A percentile compares a stretch with the other conserved stretches of the same genome.
Evolutionary conservation across 2,797 vertebrate genomes (phyloP).

Genomic region (Hozukius guyotensis): DNA sequence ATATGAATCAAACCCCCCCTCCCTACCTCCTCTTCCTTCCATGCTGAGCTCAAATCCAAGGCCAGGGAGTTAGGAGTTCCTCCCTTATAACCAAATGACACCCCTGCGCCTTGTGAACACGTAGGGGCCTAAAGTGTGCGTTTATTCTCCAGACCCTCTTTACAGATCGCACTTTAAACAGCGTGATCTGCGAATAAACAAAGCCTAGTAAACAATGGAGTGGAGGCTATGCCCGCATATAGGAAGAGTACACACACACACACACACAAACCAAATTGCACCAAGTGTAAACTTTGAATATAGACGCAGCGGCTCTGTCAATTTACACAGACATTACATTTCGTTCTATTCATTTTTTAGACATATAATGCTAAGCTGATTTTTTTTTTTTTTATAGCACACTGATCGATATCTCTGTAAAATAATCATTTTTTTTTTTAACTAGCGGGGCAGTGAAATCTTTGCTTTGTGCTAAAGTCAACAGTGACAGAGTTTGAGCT

Average conservation of each 20-base stretch:
- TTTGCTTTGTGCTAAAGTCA: slow-evolving; percentile 99
- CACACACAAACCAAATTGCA: slow-evolving; percentile 89
- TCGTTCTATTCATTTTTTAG: slow-evolving; percentile 88
- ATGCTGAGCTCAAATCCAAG: slow-evolving; percentile 70
- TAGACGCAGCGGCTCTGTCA: slow-evolving; percentile 91
- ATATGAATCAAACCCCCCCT: slow-evolving; percentile 65
- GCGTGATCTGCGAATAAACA: slow-evolving; percentile 95
- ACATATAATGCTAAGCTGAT: slow-evolving; percentile 95
- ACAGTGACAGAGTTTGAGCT: slow-evolving; percentile 95
- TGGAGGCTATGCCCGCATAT: slow-evolving; percentile 83
- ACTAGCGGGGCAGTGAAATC: slow-evolving; percentile 98
- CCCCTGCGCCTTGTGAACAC: slow-evolving; percentile 69
- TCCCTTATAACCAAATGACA: slow-evolving; percentile 41
- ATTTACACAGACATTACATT: slow-evolving; percentile 98
- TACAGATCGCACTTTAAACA: slow-evolving; percentile 86
- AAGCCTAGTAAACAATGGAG: slow-evolving; percentile 90
- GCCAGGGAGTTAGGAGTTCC: slow-evolving; percentile 43
- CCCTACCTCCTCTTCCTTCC: not conserved
- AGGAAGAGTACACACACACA: slow-evolving; percentile 80
- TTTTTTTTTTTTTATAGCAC: slow-evolving; percentile 94
- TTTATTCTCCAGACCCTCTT: slow-evolving; percentile 80
- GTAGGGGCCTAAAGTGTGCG: slow-evolving; percentile 74
- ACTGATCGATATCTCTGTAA: slow-evolving; percentile 99
- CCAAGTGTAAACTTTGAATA: slow-evolving; percentile 93
- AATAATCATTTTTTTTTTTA: slow-evolving; percentile 97